A percentile compares a stretch with the other conserved stretches of the same genome.
Conservation (phyloP, 2,113 vertebrate species). For the Panthera uncia region DNA sequence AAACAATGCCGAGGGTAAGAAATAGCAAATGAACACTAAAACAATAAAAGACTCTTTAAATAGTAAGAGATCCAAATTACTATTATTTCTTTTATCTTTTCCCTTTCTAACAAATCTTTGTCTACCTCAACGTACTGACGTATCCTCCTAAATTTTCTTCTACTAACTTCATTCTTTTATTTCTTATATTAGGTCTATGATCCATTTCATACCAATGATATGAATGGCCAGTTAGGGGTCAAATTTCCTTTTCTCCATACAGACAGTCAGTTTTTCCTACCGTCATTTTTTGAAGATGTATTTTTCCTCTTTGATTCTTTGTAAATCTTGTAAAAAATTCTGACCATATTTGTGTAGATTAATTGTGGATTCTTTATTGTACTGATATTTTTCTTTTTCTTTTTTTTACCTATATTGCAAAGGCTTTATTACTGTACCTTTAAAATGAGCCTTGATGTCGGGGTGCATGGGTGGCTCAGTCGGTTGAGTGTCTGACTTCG, state of each 20-base stretch:
- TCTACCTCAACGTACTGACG: neutral
- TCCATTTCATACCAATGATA: neutral
- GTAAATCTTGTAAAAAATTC: neutral
- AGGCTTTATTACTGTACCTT: neutral
- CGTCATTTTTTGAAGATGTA: neutral
- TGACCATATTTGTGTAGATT: neutral
- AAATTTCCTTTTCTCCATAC: neutral
- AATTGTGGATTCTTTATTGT: neutral
- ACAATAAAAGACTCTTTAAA: neutral
- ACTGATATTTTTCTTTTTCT: neutral
- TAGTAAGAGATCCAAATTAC: neutral
- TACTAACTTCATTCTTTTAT: neutral
- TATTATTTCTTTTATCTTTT: neutral
- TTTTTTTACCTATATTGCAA: neutral
- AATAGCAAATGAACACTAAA: neutral
- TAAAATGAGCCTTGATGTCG: neutral
- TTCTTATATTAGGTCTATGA: neutral
- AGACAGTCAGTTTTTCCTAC: neutral
- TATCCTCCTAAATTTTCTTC: neutral
- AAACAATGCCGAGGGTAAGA: neutral
- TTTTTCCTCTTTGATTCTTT: neutral
- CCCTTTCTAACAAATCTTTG: neutral
- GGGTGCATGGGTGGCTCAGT: too few species aligned
- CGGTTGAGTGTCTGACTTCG: too few species aligned
- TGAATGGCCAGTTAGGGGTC: neutral